phyloP scores from a whole-genome alignment of 2,888 invertebrate genomes.

The Atherix ibis region DNA sequence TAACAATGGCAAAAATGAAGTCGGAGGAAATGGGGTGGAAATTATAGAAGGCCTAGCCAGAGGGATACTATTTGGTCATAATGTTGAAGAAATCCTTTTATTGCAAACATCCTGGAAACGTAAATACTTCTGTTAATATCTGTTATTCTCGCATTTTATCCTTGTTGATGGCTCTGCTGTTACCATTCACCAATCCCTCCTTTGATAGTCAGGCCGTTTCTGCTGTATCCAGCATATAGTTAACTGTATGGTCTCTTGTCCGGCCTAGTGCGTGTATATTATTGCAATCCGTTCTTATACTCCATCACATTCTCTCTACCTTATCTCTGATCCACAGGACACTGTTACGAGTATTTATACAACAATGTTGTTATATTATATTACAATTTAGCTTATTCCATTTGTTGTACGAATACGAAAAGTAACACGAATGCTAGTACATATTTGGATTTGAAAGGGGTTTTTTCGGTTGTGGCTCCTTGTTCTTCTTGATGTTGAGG shows the following conservation, averaged over 20 bases:
- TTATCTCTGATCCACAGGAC: no score
- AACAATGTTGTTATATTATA: no score
- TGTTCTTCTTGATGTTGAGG: slow-evolving; percentile 6
- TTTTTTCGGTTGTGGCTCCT: no score
- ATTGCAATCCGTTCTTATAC: no score
- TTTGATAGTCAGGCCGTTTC: background rate
- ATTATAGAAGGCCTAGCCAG: background rate
- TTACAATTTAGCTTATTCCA: no score
- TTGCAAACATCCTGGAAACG: slow-evolving; percentile 12
- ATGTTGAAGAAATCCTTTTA: slow-evolving; percentile 11
- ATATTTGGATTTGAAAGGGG: background rate
- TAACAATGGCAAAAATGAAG: no score
- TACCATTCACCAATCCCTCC: background rate
- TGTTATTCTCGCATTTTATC: slow-evolving; percentile 12
- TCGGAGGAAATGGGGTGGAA: background rate
- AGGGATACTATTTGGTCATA: slow-evolving; percentile 9
- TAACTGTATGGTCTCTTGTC: no score
- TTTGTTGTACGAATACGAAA: no score
- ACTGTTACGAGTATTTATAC: no score
- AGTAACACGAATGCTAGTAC: no score
- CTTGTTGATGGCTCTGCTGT: slow-evolving; percentile 9
- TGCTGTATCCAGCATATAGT: no score
- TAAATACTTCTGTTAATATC: slow-evolving; percentile 12
- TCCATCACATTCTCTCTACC: no score
- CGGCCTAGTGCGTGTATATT: background rate